A percentile compares a stretch with the other conserved stretches of the same genome.
phyloP scores from a whole-genome alignment of 2,113 vertebrate species.

The Gopherus evgoodei region DNA sequence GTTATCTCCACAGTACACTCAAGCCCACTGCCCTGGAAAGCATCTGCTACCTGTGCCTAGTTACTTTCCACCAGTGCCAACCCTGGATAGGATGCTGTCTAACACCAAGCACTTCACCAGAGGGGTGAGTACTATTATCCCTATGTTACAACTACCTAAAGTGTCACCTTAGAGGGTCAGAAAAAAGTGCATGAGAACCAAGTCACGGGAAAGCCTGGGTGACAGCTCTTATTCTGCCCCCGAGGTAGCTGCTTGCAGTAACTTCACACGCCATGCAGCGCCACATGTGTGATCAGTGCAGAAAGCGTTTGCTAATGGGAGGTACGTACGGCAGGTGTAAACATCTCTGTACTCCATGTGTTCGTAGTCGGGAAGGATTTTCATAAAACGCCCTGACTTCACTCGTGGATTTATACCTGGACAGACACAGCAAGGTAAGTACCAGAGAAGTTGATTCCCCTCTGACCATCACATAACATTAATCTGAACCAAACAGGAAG shows the following conservation, averaged over 20 bases:
- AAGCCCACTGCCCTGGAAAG: neutral
- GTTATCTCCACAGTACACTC: neutral
- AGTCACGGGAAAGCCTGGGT: neutral
- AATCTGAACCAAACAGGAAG: fast-evolving
- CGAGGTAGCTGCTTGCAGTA: neutral
- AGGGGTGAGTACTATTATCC: fast-evolving
- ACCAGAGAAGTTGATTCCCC: constrained; percentile 32
- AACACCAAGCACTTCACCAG: neutral
- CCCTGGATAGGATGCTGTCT: neutral
- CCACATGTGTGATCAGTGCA: constrained; percentile 32
- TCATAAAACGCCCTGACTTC: constrained; percentile 94
- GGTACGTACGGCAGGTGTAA: constrained; percentile 94
- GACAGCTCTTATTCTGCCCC: neutral
- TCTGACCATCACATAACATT: neutral
- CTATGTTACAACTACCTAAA: neutral
- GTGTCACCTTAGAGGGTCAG: fast-evolving
- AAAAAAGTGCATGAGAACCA: fast-evolving
- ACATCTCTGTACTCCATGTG: constrained; percentile 94
- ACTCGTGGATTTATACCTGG: constrained; percentile 93
- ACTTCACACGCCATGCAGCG: constrained; percentile 69
- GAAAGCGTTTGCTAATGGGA: constrained; percentile 50
- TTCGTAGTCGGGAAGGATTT: constrained; percentile 94
- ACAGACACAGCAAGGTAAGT: constrained; percentile 82
- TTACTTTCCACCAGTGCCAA: neutral
- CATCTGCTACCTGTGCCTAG: neutral